phyloP scores from a whole-genome alignment of 1,140 invertebrate species.

The Pogonognathellus flavescens region DNA sequence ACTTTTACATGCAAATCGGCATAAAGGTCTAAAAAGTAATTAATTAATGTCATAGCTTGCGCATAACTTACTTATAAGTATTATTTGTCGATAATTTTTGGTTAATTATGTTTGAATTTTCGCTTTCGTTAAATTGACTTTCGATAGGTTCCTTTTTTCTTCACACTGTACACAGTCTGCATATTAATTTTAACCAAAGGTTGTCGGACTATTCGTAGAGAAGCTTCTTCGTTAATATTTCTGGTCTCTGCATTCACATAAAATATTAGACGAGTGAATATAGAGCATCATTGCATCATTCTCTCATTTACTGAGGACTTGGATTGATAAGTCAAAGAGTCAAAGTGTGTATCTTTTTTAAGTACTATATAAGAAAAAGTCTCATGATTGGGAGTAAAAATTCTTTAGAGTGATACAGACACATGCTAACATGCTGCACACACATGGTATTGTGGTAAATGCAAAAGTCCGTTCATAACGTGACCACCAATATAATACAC shows the following conservation, averaged over 20 bases:
- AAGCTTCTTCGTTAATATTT: constrained; percentile 70
- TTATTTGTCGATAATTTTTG: too few relatives aligned
- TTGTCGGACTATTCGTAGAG: constrained; percentile 83
- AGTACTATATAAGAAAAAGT: constrained; percentile 83
- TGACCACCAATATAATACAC: too few relatives aligned
- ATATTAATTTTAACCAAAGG: constrained; percentile 79
- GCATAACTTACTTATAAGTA: too few relatives aligned
- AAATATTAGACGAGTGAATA: constrained; percentile 12
- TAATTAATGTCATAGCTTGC: too few relatives aligned
- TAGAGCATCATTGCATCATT: too few relatives aligned
- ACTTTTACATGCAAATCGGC: constrained; percentile 78
- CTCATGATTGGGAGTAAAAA: constrained; percentile 71
- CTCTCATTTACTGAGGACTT: too few relatives aligned
- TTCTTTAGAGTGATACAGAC: too few relatives aligned
- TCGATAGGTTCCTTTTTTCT: constrained; percentile 80
- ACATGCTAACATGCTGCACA: too few relatives aligned
- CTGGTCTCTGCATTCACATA: not conserved
- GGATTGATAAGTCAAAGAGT: too few relatives aligned
- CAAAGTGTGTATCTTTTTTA: constrained; percentile 79
- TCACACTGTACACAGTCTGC: constrained; percentile 83
- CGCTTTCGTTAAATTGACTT: constrained; percentile 81
- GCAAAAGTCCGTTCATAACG: too few relatives aligned
- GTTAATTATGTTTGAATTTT: constrained; percentile 79
- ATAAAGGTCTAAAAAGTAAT: constrained; percentile 73
- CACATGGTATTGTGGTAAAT: too few relatives aligned